Evolutionary conservation across 2,888 invertebrate species (phyloP).

Genomic region (Chelonus formosanus): DNA sequence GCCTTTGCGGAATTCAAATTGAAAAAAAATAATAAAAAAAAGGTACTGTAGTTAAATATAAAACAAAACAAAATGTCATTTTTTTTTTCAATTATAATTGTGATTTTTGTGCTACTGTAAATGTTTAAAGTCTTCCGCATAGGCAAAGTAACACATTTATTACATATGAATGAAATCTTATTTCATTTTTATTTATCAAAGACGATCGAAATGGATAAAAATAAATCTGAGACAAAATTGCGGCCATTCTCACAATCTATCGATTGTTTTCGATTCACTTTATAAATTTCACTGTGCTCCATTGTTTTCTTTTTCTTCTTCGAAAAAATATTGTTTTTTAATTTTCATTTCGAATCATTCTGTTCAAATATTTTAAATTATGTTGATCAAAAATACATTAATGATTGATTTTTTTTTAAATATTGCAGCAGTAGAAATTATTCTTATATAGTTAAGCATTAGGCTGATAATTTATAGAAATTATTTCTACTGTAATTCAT

Average conservation of each 20-base stretch:
- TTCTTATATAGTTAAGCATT: background rate
- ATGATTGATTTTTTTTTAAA: background rate
- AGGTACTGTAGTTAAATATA: background rate
- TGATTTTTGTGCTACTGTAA: slow-evolving; percentile 6
- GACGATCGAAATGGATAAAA: slow-evolving; percentile 16
- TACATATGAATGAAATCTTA: slow-evolving; percentile 9
- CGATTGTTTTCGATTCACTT: slow-evolving; percentile 17
- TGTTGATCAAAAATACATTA: background rate
- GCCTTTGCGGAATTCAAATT: slow-evolving; percentile 30
- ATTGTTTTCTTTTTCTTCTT: slow-evolving; percentile 18
- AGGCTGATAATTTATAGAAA: background rate
- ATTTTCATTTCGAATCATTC: background rate
- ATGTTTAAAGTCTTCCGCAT: slow-evolving; percentile 20
- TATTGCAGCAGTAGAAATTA: slow-evolving; percentile 1
- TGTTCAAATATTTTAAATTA: too few relatives aligned
- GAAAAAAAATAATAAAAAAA: background rate
- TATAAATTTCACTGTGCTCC: slow-evolving; percentile 2
- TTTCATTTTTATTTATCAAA: slow-evolving; percentile 30
- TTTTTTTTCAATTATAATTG: slow-evolving; percentile 14
- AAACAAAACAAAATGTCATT: background rate
- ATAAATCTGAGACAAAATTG: slow-evolving; percentile 27
- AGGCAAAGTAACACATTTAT: slow-evolving; percentile 24
- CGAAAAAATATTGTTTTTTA: slow-evolving; percentile 1
- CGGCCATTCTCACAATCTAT: slow-evolving; percentile 19
- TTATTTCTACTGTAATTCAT: slow-evolving; percentile 5